phyloP scores from a whole-genome alignment of 2,797 vertebrate species.

The Ctenochaetus hawaiiensis region DNA sequence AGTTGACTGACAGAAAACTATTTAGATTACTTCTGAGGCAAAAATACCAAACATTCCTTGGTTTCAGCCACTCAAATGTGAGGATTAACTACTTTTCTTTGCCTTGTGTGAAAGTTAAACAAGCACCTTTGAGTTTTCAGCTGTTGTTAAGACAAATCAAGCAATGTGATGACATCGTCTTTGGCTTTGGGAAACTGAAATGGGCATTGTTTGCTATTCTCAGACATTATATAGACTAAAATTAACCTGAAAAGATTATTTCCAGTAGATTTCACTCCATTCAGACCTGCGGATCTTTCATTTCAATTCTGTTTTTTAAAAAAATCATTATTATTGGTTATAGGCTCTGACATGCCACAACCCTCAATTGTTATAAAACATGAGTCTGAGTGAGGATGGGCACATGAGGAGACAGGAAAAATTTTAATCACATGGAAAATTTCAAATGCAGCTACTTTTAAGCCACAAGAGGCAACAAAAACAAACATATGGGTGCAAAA shows the following conservation, averaged over 20 bases:
- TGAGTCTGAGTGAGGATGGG: too few relatives aligned
- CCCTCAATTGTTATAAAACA: too few relatives aligned
- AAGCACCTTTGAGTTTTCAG: background rate
- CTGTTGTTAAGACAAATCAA: background rate
- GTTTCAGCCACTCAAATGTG: background rate
- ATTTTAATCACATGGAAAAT: background rate
- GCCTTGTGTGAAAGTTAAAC: background rate
- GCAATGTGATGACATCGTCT: background rate
- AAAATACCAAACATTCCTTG: background rate
- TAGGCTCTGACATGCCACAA: background rate
- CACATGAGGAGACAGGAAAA: background rate
- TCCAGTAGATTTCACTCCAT: too few relatives aligned
- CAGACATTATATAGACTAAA: background rate
- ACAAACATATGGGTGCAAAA: background rate
- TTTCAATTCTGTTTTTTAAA: too few relatives aligned
- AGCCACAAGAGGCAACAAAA: background rate
- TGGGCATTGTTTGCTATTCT: background rate
- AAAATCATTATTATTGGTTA: too few relatives aligned
- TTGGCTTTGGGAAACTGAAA: background rate
- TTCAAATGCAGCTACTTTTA: background rate
- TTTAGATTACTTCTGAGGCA: background rate
- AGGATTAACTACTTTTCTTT: background rate
- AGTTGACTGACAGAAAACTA: rapidly evolving
- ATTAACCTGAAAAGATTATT: too few relatives aligned
- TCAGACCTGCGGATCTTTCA: too few relatives aligned